phyloP scores from a whole-genome alignment of 2,113 vertebrate genomes.

The Neofelis nebulosa region DNA sequence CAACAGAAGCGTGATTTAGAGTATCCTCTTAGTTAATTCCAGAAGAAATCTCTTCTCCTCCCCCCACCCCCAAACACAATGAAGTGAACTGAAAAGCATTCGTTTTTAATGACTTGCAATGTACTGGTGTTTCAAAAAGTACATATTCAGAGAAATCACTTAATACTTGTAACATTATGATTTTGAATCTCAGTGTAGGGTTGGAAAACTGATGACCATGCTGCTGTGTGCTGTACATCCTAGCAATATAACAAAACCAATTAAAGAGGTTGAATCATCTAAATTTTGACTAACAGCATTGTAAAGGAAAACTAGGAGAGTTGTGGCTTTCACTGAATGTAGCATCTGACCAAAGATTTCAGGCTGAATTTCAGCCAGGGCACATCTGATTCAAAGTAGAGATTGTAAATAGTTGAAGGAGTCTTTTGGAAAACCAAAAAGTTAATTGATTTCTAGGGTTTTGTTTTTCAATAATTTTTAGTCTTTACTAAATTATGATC shows the following conservation, averaged over 20 bases:
- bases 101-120: not conserved
- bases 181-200: not conserved
- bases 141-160: not conserved
- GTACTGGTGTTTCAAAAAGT: not conserved
- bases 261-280: not conserved
- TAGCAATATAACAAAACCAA: not conserved
- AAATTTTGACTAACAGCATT: not conserved
- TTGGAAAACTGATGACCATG: not conserved
- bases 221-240: not conserved
- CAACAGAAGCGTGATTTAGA: not conserved
- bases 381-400: not conserved
- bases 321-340: not conserved
- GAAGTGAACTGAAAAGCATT: not conserved
- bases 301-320: not conserved
- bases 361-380: not conserved
- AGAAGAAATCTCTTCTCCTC: not conserved
- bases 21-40: not conserved
- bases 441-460: not conserved
- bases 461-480: not conserved
- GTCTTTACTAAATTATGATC: not conserved
- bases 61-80: not conserved
- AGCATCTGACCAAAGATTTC: not conserved
- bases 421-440: not conserved
- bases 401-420: not conserved
- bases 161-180: not conserved